Percentiles rank a stretch among this genome's conserved stretches.
phyloP scores from a whole-genome alignment of 2,113 vertebrate genomes.

The Brachyistius frenatus region DNA sequence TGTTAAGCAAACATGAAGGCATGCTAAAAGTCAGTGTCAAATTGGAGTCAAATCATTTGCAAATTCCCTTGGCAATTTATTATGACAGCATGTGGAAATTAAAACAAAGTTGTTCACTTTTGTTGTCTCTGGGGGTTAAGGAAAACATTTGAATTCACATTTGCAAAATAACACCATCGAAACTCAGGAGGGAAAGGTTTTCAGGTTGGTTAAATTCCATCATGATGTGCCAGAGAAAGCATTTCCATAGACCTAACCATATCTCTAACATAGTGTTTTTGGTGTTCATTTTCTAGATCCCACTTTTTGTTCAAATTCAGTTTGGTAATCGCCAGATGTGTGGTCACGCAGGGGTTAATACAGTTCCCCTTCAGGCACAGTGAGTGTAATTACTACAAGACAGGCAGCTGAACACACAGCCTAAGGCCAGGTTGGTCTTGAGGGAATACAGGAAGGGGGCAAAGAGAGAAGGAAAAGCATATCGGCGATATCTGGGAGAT shows the following conservation, averaged over 20 bases:
- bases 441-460: conserved; percentile 28
- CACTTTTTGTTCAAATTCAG: background rate
- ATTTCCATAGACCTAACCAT: background rate
- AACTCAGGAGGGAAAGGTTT: conserved; percentile 7
- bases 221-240: background rate
- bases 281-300: background rate
- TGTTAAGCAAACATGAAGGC: conserved; percentile 39
- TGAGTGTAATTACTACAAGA: conserved; percentile 66
- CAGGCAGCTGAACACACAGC: conserved; percentile 45
- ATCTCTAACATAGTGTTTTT: background rate
- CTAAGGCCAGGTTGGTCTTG: conserved; percentile 45
- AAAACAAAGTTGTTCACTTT: conserved; percentile 35
- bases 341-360: conserved; percentile 43
- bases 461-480: conserved; percentile 27
- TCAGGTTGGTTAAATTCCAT: background rate
- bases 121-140: background rate
- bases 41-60: conserved; percentile 24
- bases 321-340: conserved; percentile 16
- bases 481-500: conserved; percentile 34
- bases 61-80: conserved; percentile 44
- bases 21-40: conserved; percentile 33
- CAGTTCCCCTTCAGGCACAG: conserved; percentile 34
- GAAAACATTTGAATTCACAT: conserved; percentile 1
- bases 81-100: conserved; percentile 24
- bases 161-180: conserved; percentile 10